Conservation (phyloP, 2,797 vertebrate species). For the Paramormyrops hopkinsi region DNA sequence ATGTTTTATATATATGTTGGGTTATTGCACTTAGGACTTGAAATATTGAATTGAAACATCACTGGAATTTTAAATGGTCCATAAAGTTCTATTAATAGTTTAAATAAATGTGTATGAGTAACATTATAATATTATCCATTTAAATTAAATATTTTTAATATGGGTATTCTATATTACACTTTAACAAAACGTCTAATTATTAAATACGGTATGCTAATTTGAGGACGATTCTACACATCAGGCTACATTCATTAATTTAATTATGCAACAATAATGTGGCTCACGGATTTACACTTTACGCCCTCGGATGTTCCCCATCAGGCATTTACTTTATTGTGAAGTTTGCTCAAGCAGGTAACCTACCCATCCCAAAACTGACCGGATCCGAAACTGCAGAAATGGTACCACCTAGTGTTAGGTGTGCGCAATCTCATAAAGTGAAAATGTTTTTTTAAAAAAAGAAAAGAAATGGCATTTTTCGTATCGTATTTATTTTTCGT, state of each 20-base stretch:
- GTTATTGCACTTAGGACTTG: not conserved
- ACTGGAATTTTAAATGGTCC: not conserved
- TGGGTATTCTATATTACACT: not conserved
- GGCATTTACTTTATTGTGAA: not conserved
- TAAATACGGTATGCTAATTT: not conserved
- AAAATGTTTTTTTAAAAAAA: not conserved
- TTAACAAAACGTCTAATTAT: not conserved
- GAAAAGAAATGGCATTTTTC: not conserved
- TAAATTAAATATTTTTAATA: not conserved
- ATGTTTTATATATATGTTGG: not conserved
- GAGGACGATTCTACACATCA: not conserved
- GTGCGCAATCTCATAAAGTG: not conserved
- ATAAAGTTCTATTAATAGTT: not conserved
- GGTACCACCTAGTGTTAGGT: not conserved
- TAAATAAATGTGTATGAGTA: not conserved
- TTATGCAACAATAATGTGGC: not conserved
- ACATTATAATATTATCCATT: not conserved
- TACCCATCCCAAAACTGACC: not conserved
- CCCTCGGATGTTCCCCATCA: not conserved
- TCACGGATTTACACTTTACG: not conserved
- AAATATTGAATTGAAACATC: not conserved
- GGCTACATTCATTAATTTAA: not conserved
- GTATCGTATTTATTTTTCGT: not conserved
- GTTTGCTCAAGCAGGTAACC: not conserved
- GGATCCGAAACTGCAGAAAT: not conserved